phyloP scores from a whole-genome alignment of 2,797 vertebrate genomes.

The Calcarius lapponicus region DNA sequence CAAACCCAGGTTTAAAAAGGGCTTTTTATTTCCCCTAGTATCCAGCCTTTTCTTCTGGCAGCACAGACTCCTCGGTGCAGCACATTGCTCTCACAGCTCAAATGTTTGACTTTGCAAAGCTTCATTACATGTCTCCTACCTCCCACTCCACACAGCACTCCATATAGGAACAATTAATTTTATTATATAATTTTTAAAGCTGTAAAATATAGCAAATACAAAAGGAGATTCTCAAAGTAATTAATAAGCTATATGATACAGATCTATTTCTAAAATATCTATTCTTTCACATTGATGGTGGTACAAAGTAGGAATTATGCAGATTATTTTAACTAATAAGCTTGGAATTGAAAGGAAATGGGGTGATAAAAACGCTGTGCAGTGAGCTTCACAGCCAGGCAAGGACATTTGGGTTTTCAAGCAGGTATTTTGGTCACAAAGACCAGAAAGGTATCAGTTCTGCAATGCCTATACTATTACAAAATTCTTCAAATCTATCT shows the following conservation, averaged over 20 bases:
- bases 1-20: neutral
- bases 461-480: neutral
- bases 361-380: neutral
- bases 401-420: neutral
- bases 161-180: neutral
- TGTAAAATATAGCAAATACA: neutral
- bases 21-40: neutral
- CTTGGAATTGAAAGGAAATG: slow-evolving; percentile 15
- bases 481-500: neutral
- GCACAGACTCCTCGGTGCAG: neutral
- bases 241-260: neutral
- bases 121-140: neutral
- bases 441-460: neutral
- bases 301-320: neutral
- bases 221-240: neutral
- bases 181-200: neutral
- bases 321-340: slow-evolving; percentile 25
- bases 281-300: neutral
- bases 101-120: neutral
- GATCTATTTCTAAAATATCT: neutral
- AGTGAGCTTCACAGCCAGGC: neutral
- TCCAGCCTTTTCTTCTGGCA: neutral
- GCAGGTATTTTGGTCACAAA: neutral
- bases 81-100: neutral
- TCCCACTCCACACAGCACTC: neutral